Percentiles rank a stretch among this genome's conserved stretches.
phyloP scores from a whole-genome alignment of 1,140 invertebrate genomes.

The Thrips palmi region DNA sequence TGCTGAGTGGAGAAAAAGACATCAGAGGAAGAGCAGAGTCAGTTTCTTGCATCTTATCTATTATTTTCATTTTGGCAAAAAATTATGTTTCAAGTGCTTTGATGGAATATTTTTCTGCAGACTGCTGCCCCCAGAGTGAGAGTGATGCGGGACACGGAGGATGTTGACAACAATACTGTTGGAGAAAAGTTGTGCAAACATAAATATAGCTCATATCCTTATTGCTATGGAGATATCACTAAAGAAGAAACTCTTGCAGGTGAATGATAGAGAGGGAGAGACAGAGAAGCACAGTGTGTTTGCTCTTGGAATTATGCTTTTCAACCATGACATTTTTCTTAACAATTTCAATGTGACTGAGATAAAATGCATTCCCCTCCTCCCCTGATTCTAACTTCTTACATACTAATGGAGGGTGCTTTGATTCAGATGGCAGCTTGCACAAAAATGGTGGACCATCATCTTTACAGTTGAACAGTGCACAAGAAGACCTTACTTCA shows the following conservation, averaged over 20 bases:
- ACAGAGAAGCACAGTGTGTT: too few relatives aligned
- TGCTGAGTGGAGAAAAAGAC: conserved; percentile 56
- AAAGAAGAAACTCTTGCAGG: conserved; percentile 3
- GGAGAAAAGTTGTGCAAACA: conserved; percentile 62
- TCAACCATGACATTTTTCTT: too few relatives aligned
- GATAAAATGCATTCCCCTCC: too few relatives aligned
- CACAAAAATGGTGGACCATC: too few relatives aligned
- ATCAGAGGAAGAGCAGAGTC: conserved; percentile 34
- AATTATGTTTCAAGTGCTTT: not conserved
- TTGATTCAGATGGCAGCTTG: too few relatives aligned
- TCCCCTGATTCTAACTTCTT: too few relatives aligned
- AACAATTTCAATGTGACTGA: too few relatives aligned
- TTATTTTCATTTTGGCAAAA: conserved; percentile 13
- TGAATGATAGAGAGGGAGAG: conserved; percentile 11
- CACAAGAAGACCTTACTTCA: too few relatives aligned
- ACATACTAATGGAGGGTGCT: too few relatives aligned
- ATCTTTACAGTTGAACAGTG: too few relatives aligned
- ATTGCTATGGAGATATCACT: conserved; percentile 67
- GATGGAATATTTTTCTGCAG: conserved; percentile 3
- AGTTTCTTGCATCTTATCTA: conserved; percentile 10
- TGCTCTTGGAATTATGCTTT: too few relatives aligned
- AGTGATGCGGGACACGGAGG: conserved; percentile 41
- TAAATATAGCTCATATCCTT: conserved; percentile 66
- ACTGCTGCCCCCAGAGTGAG: conserved; percentile 28
- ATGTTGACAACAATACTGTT: conserved; percentile 31